Percentiles rank a stretch among this genome's conserved stretches.
Evolutionary conservation across 2,888 invertebrate species (phyloP).

Genomic region (Sphinx pinastri): DNA sequence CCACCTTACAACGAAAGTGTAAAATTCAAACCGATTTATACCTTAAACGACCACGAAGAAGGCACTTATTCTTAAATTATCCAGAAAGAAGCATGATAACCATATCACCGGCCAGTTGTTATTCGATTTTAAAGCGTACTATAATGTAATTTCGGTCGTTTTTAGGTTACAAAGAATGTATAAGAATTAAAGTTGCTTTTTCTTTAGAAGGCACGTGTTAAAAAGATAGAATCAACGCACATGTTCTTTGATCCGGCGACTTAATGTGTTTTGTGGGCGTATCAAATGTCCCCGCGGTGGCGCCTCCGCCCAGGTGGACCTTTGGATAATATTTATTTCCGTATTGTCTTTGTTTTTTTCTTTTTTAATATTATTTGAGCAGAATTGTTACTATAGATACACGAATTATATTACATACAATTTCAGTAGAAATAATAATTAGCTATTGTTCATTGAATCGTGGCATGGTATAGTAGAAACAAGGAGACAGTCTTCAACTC

Average conservation of each 20-base stretch:
- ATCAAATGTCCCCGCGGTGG: conserved; percentile 70
- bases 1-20: neutral
- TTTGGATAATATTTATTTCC: conserved; percentile 38
- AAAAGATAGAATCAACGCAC: conserved; percentile 69
- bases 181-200: conserved; percentile 18
- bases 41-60: conserved; percentile 36
- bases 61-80: conserved; percentile 21
- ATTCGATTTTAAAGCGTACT: neutral
- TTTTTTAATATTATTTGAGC: conserved; percentile 27
- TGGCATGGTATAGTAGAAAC: too few relatives aligned
- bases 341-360: conserved; percentile 36
- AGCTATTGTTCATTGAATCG: too few relatives aligned
- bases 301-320: conserved; percentile 61
- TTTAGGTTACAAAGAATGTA: neutral
- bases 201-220: conserved; percentile 61
- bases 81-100: neutral
- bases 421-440: too few relatives aligned
- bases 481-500: too few relatives aligned
- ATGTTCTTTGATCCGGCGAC: conserved; percentile 78
- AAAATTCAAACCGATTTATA: conserved; percentile 34
- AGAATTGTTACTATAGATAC: too few relatives aligned
- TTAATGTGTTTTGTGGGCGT: conserved; percentile 78
- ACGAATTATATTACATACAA: too few relatives aligned
- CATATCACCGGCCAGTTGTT: neutral
- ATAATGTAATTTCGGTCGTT: neutral